Base-by-base conservation (phyloP, 2,113 vertebrate genomes). In the Callocephalon fimbriatum region DNA sequence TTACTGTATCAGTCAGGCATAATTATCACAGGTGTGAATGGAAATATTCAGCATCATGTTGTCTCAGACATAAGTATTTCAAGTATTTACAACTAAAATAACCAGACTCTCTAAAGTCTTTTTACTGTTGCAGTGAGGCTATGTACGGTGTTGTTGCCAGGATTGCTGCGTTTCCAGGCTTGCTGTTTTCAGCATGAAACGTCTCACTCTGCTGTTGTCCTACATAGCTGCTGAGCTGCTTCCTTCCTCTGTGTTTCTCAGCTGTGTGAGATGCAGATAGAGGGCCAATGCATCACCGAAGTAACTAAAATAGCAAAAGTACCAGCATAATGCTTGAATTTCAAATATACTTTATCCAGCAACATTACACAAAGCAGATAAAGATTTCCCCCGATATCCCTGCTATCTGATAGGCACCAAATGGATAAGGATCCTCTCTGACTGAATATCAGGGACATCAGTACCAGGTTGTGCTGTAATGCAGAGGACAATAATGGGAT, bases 321-420 rank as follows among this genome's bases (percentile, higher is more conserved):
- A 29, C 40, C 68, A 12, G 54, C 25, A 12, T 22, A 88, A 53
- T 6, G 10, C 83, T 88, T 27, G 16, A 61, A 75, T 95, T 96
- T 37, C 78, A 44, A 59, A 12, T 42, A 40, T 6, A 16, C 25
- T n/a, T 7, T 32, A 6, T 50, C 32, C 51, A n/a, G 22, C 1
- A 9, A 35, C 25, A 8, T 72, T 63, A 21, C 19, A 61, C 1
- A 18, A 40, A 78, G 42, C 45, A 51, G 67, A 93, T 97, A 50
- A 86, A 76, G 86, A 65, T 93, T 62, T 88, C 48, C 15, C 40
- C 80, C 47, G 29, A 56, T 59, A 86, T 47, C 47, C 12, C 27
- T 26, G 48, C 48, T 90, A 81, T 85, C 75, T 94, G 85, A 93
- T 63, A 68, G 87, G 75, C 86, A 65, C 89, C 65, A 25, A 61